Evolutionary conservation across 1,140 invertebrate species (phyloP).

Genomic region (Drosophila bocki): DNA sequence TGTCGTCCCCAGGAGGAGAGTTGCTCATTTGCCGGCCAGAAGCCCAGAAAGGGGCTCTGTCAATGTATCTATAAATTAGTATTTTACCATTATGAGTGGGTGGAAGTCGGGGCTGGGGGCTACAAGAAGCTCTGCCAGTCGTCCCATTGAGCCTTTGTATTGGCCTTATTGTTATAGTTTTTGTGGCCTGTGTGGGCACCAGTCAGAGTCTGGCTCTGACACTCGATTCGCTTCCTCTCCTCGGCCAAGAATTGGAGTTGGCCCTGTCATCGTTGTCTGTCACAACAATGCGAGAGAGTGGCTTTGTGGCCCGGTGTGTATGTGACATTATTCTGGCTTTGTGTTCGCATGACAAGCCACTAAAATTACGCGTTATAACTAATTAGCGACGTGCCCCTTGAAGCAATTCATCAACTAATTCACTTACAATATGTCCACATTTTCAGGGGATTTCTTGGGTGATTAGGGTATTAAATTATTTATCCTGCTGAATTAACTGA

Average conservation of each 20-base stretch:
- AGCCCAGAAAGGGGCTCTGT: constrained; percentile 60
- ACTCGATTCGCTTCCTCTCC: constrained; percentile 40
- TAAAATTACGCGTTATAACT: constrained; percentile 78
- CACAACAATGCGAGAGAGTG: constrained; percentile 50
- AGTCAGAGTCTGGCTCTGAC: constrained; percentile 48
- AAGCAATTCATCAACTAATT: constrained; percentile 55
- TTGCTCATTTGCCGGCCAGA: constrained; percentile 73
- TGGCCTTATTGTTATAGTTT: constrained; percentile 76
- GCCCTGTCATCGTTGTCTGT: constrained; percentile 60
- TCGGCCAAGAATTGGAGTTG: constrained; percentile 25
- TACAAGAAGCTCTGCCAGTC: constrained; percentile 39
- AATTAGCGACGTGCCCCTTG: constrained; percentile 61
- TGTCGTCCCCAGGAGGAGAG: constrained; percentile 69
- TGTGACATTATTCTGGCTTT: constrained; percentile 48
- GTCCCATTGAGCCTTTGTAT: constrained; percentile 72
- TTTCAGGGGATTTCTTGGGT: constrained; percentile 26
- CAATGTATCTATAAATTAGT: constrained; percentile 83
- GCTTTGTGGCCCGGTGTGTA: constrained; percentile 30
- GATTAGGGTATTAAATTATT: constrained; percentile 10
- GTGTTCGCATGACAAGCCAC: constrained; percentile 54
- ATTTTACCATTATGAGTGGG: constrained; percentile 79
- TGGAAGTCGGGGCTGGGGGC: constrained; percentile 11
- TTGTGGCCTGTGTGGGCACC: constrained; percentile 30
- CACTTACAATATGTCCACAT: constrained; percentile 53
- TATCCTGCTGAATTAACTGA: neutral